Base-by-base conservation (phyloP, 2,888 invertebrate genomes). In the Synergus umbraculus region DNA sequence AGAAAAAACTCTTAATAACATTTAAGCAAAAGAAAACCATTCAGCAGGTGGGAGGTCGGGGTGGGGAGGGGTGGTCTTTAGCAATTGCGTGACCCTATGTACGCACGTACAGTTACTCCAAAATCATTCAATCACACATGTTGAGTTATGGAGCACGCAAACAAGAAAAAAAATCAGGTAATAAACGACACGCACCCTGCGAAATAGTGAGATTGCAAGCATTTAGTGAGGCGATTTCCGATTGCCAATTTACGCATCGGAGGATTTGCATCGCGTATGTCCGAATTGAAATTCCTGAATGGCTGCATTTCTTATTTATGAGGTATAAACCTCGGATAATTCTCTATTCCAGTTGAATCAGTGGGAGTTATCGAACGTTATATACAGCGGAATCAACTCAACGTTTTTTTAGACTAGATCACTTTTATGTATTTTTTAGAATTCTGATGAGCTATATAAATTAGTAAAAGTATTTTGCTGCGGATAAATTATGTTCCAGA, bases 11-110 rank as follows among this genome's bases (percentile, higher is more conserved):
- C 88, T 90, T 90, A 90, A 90, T 90, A 90, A 89, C 88, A 89
- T 89, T 88, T 91, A 91, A 90, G 91, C 90, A 90, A 90, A 90
- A 90, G 88, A 89, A 90, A 87, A 89, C 87, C 89, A 89, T 90
- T 90, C 90, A 91, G 88, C 86, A 86, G 88, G 89, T 90, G 90
- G 88, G 89, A 89, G 87, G 88, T 81, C 83, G 78, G 85, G 83
- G 81, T 66, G 85, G 88, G 86, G 86, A 84, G 88, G 88, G 86
- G 87, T 86, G 84, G 89, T 90, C 87, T 90, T 89, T 90, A 90
- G 88, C 87, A 87, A 89, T 90, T 86, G 89, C 90, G 90, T 91
- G 89, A 88, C 83, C 86, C 86, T 87, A 90, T 86, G 87, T 89
- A 88, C 89, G 87, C 87, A 87, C 87, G 88, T 90, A 90, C 86